These are phyloP conservation scores for Agrochola lota DNA, from an alignment of 2,888 invertebrate genomes.

Conservation along the genomic window DNA sequence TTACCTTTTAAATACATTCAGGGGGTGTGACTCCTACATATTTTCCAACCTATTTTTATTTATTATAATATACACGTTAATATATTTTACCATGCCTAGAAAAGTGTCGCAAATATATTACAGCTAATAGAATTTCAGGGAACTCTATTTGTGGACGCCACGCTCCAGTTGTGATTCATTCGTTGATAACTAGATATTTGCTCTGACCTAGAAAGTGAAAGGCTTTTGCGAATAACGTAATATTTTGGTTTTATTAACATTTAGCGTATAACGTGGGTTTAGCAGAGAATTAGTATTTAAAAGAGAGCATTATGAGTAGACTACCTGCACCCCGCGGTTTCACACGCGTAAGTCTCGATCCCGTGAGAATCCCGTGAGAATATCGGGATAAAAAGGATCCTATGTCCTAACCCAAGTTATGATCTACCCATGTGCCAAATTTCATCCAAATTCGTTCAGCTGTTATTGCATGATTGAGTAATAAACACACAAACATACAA, in stretches of 20 bases:
- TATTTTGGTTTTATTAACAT: background rate
- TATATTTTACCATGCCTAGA: background rate
- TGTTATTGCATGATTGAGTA: no score
- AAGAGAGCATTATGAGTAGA: background rate
- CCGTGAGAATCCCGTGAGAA: no score
- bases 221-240: background rate
- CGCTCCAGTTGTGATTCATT: conserved; percentile 5
- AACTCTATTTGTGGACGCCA: background rate
- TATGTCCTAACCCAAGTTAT: no score
- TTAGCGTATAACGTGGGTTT: background rate
- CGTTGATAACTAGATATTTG: background rate
- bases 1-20: background rate
- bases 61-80: background rate
- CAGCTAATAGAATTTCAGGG: conserved; percentile 12
- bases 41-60: background rate
- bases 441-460: no score
- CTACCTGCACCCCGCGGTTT: no score
- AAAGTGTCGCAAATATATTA: conserved; percentile 11
- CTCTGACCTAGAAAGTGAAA: background rate
- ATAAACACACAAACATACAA: no score
- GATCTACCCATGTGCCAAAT: no score
- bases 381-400: no score
- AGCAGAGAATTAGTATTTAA: background rate
- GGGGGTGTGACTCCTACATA: background rate
- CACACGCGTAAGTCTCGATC: no score